Base-by-base conservation (phyloP, 2,797 vertebrate species). In the Chiloscyllium punctatum region DNA sequence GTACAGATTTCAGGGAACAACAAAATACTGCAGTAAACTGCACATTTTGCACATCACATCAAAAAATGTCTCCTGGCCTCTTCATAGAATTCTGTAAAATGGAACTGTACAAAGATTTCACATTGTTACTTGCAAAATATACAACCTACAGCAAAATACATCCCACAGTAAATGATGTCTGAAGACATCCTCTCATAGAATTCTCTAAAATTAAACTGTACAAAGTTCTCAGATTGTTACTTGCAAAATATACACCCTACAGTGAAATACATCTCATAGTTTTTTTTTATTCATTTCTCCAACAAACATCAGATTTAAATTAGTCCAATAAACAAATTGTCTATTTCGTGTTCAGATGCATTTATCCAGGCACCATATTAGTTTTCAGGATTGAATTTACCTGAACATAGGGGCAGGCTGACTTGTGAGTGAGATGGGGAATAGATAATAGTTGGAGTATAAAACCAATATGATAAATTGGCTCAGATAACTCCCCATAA, bases 221-320 rank as follows among this genome's bases (percentile, higher is more conserved):
- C 98, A 98, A 98, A 98, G 95, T 97, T 98, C 97, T 98, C 97
- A 97, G 98, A 98, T 98, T 98, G 98, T 98, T 98, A 98, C 98
- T 98, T 98, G 98, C 98, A 98, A 98, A 97, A 98, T 97, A 95
- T 97, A 97, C 97, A 97, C 98, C 97, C 98, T 98, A 98, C 97
- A 98, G 95, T 97, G 97, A 97, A 96, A 97, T 96, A 97, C 96
- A 96, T 97, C 98, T 97, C 97, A 96, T 96, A 96, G 97, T 97
- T 95, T 77, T 94, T 94, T 95, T 77, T 95, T 27, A 51, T 77
- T 95, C 53, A 57, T 77, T 95, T 95, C 77, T 77, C 94, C 48
- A 77, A 95, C 30, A 77, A 95, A 95, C 71, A 74, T 95, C 48
- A 95, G 94, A 33, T 77, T 95, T 53, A 95, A 95, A 77, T 77